Conservation (phyloP, 2,888 invertebrate genomes). For the Cantharis rustica region DNA sequence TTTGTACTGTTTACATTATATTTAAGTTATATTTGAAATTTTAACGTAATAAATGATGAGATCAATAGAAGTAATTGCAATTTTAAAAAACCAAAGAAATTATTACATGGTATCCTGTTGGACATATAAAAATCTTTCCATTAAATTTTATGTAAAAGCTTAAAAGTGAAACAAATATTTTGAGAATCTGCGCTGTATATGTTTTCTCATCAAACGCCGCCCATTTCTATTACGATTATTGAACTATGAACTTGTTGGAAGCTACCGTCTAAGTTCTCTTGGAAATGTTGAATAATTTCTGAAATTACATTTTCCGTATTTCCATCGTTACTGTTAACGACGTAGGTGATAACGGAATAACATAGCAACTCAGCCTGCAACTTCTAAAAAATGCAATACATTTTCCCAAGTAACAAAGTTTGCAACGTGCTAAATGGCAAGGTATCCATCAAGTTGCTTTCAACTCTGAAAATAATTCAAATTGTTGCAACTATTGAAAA, state of each 20-base stretch:
- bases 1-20: background rate
- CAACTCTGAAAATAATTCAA: background rate
- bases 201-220: background rate
- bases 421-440: background rate
- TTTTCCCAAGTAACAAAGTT: background rate
- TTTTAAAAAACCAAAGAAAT: background rate
- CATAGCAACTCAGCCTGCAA: background rate
- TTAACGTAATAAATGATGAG: background rate
- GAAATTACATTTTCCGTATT: background rate
- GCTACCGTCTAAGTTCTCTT: background rate
- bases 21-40: background rate
- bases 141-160: background rate
- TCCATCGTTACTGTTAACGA: background rate
- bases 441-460: background rate
- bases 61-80: background rate
- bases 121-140: background rate
- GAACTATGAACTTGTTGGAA: background rate
- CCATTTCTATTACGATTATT: background rate
- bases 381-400: background rate
- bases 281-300: background rate
- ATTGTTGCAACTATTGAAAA: background rate
- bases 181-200: background rate
- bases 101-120: background rate
- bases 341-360: background rate
- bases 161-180: background rate